Base-by-base conservation (phyloP, 1,140 invertebrate species). In the Pygmarrhopalites habei region DNA sequence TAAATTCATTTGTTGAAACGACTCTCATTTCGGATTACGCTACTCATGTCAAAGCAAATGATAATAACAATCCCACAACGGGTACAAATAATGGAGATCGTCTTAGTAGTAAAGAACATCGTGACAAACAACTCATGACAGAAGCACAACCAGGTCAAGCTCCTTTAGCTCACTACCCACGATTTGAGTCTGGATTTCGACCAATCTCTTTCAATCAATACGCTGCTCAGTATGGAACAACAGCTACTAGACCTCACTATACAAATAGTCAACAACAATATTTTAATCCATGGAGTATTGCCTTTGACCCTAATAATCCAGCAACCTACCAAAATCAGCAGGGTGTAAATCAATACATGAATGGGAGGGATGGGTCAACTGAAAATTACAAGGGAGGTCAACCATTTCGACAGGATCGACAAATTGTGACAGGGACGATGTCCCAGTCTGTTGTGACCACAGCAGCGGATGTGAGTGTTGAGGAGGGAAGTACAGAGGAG, bases 121-220 rank as follows among this genome's bases (percentile, higher is more conserved):
- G 23, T 7, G 14, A 12, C 23, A 7, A 12, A 26, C 30, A 14
- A 19, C 5, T 15, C 19, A 2, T 21, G 19, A 3, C 19, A 2
- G 35, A 39, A 26, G 3, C 29, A 39, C 2, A 35, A 26, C 7
- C 29, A 39, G n/a, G 28, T 17, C 32, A 35, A 35, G 59, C 52
- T 15, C 28, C 59, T 1, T 58, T 61, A 21, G 10, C 57, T 52
- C 43, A 46, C 28, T 14, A 30, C 49, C 66, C 66, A 17, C 25
- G 30, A 25, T 68, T 51, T 59, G 66, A 68, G 46, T 61, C 62
- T 4, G 66, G 66, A 21, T 68, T 68, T 41, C 30, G 52, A 47
- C 66, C 66, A 10, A 57, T 68, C 10, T 41, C 65, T 2, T 56
- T 53, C 25, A 41, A 64, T 51, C 65, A 67, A 14, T 67, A 60